Base-by-base conservation (phyloP, 2,797 vertebrate species). In the Pangasius macronema region DNA sequence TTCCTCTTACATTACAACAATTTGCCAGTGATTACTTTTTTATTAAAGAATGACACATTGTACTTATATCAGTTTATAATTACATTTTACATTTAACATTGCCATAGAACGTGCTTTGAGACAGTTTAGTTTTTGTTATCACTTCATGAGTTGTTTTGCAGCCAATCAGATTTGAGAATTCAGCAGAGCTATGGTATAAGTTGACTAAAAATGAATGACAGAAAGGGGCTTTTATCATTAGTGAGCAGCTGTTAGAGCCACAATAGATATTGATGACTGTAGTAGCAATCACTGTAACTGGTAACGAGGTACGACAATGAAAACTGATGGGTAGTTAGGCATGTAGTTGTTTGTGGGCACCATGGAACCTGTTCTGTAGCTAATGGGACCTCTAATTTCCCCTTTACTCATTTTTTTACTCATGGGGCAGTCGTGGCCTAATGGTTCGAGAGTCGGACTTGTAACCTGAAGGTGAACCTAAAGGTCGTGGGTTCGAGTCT, bases 261-360 rank as follows among this genome's bases (percentile, higher is more conserved):
- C 79, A 89, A 90, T 88, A 51, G 82, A 83, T 88, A 90, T 73
- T 87, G 87, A 88, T 89, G 72, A 86, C 85, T 87, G 86, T 87
- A 82, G 89, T 49, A 76, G 30, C 84, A 88, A 16, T 83, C 70
- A 33, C 30, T 5, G 30, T 85, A 53, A 65, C 72, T 36, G 67
- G 77, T 42, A 73, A 80, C 80, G 46, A 42, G 85, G 53, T 46
- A 36, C 76, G 30, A 70, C 36, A 53, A 33, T 61, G 33, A 81
- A 81, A 81, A 81, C 55, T 42, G 55, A 42, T 80, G 55, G 20
- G 61, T 33, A 77, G 75, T 77, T 77, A 18, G 72, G n/a, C 7
- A 55, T 59, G 30, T 39, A 59, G 42, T 59, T 81, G 39, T 42
- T 59, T 53, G 36, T 36, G 30, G 20, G 18, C 53, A 57, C 51